Base-by-base conservation (phyloP, 1,140 invertebrate species). In the Tetragnatha versicolor region DNA sequence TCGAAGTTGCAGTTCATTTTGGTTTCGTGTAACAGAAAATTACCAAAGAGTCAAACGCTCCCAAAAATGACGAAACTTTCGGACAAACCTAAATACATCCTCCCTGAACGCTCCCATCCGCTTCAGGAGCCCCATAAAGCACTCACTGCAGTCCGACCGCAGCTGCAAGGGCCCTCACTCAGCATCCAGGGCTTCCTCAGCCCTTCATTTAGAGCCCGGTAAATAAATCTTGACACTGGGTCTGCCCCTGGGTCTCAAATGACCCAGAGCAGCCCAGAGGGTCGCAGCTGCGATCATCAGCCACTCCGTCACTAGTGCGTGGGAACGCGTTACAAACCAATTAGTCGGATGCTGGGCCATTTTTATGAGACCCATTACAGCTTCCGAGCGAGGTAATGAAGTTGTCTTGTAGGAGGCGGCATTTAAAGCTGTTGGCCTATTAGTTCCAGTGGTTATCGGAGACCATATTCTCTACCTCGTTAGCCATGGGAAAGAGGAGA, bases 241-340 rank as follows among this genome's bases (percentile, higher is more conserved):
- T 29, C 12, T 47, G 29, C 29, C 12, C 7, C 7, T 6, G 37
- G 33, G 70, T 61, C 6, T 73, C 70, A 47, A 61, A 61, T 73
- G 55, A 47, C 70, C 39, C 35, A 35, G 20, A 61, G 35, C n/a
- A 27, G n/a, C n/a, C n/a, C n/a, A n/a, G n/a, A n/a, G n/a, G n/a
- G n/a, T n/a, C n/a, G n/a, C n/a, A n/a, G n/a, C n/a, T n/a, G n/a
- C n/a, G n/a, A n/a, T n/a, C 55, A 49, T 73, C 70, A 73, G 25
- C 53, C 20, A 61, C 25, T 60, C 33, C 61, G 39, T 73, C 70
- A 73, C 35, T 73, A 22, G 14, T 17, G 14, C 37, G n/a, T n/a
- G n/a, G n/a, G n/a, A n/a, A n/a, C n/a, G n/a, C 53, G 42, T 17
- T 73, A 33, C 70, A 47, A 33, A 61, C 70, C 55, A 73, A 73